phyloP scores from a whole-genome alignment of 1,140 invertebrate genomes.

The Spodoptera frugiperda region DNA sequence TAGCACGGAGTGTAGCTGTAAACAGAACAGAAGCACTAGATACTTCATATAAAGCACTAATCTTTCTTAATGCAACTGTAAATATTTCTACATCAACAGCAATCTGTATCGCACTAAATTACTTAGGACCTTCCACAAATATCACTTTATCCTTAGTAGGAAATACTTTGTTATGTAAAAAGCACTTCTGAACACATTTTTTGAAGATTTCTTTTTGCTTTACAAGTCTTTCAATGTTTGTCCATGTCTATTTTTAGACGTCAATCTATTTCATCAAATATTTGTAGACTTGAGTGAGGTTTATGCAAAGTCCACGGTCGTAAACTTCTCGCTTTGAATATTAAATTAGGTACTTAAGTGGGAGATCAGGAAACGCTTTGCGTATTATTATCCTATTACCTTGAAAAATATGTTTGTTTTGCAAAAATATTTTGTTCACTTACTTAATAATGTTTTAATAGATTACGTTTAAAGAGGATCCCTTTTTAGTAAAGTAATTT shows the following conservation, averaged over 20 bases:
- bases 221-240: not conserved
- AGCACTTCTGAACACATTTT: constrained; percentile 6
- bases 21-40: constrained; percentile 28
- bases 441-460: too few relatives aligned
- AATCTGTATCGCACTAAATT: not conserved
- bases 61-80: constrained; percentile 13
- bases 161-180: constrained; percentile 7
- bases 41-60: not conserved
- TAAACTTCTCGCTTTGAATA: constrained; percentile 4
- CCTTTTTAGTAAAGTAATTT: too few relatives aligned
- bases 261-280: constrained; percentile 18
- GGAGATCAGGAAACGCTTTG: not conserved
- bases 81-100: not conserved
- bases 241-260: not conserved
- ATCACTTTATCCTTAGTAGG: not conserved
- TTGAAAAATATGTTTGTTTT: not conserved
- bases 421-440: too few relatives aligned
- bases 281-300: not conserved
- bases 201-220: not conserved
- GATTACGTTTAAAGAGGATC: too few relatives aligned
- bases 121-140: not conserved
- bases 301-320: not conserved
- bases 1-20: constrained; percentile 7
- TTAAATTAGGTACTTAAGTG: not conserved
- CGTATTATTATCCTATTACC: not conserved